Evolutionary conservation across 1,140 invertebrate genomes (phyloP).

Genomic region (Bombus turneri): DNA sequence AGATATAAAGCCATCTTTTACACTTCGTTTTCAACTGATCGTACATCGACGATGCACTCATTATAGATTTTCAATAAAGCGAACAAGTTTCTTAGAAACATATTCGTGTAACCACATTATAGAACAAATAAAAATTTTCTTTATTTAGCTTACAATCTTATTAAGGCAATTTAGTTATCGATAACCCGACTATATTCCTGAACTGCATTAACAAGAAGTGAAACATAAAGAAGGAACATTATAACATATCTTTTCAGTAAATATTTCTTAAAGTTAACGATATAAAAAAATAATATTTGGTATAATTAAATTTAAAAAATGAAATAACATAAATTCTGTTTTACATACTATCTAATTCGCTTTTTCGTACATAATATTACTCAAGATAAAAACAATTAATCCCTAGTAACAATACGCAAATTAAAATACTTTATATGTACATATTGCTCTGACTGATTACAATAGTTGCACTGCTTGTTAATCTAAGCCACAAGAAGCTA

Average conservation of each 20-base stretch:
- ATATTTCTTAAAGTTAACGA: slow-evolving; percentile 32
- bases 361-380: slow-evolving; percentile 3
- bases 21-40: slow-evolving; percentile 34
- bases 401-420: slow-evolving; percentile 28
- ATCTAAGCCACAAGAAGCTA: slow-evolving; percentile 28
- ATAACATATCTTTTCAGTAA: not conserved
- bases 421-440: slow-evolving; percentile 45
- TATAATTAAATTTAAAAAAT: slow-evolving; percentile 11
- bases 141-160: slow-evolving; percentile 22
- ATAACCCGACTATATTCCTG: not conserved
- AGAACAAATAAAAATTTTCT: slow-evolving; percentile 23
- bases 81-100: slow-evolving; percentile 50
- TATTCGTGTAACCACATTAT: slow-evolving; percentile 9
- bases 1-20: slow-evolving; percentile 53
- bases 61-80: slow-evolving; percentile 59
- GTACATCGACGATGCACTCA: slow-evolving; percentile 47
- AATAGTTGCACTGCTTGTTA: slow-evolving; percentile 28
- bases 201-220: slow-evolving; percentile 20
- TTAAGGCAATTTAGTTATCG: slow-evolving; percentile 41
- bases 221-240: slow-evolving; percentile 2
- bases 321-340: slow-evolving; percentile 18
- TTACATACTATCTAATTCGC: not conserved
- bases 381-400: not conserved
- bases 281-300: slow-evolving; percentile 35
- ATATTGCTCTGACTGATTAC: slow-evolving; percentile 54